These are phyloP conservation scores for Bombus pascuorum DNA, from an alignment of 1,140 invertebrate species.

Conservation along the genomic window DNA sequence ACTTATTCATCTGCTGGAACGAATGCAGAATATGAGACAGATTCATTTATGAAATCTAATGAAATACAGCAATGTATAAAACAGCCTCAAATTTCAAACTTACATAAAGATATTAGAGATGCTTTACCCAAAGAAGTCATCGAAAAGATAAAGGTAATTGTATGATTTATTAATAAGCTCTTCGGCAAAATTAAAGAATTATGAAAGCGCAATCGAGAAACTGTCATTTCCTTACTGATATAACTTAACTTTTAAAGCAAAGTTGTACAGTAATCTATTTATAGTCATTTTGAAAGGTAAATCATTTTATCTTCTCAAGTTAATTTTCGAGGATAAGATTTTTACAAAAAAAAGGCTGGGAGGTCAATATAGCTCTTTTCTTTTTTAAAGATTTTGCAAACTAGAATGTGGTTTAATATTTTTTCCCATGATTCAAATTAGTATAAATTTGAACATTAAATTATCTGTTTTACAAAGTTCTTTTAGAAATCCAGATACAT, in stretches of 20 bases:
- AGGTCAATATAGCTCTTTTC: too few relatives aligned
- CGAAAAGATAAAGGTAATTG: conserved; percentile 81
- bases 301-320: too few relatives aligned
- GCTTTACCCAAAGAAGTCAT: conserved; percentile 80
- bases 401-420: too few relatives aligned
- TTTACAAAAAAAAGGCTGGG: too few relatives aligned
- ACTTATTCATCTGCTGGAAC: not conserved
- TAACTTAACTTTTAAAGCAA: not conserved
- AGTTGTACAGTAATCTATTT: not conserved
- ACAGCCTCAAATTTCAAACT: conserved; percentile 56
- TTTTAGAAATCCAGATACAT: too few relatives aligned
- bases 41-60: not conserved
- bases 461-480: too few relatives aligned
- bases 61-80: conserved; percentile 26
- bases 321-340: too few relatives aligned
- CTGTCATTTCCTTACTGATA: not conserved
- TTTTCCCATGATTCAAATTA: too few relatives aligned
- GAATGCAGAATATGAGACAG: not conserved
- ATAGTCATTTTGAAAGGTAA: not conserved
- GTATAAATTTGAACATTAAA: too few relatives aligned
- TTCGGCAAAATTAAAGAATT: not conserved
- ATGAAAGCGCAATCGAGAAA: not conserved
- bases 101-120: conserved; percentile 77
- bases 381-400: too few relatives aligned
- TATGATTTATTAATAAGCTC: not conserved